phyloP scores from a whole-genome alignment of 2,888 invertebrate genomes.

The Gymnoscelis rufifasciata region DNA sequence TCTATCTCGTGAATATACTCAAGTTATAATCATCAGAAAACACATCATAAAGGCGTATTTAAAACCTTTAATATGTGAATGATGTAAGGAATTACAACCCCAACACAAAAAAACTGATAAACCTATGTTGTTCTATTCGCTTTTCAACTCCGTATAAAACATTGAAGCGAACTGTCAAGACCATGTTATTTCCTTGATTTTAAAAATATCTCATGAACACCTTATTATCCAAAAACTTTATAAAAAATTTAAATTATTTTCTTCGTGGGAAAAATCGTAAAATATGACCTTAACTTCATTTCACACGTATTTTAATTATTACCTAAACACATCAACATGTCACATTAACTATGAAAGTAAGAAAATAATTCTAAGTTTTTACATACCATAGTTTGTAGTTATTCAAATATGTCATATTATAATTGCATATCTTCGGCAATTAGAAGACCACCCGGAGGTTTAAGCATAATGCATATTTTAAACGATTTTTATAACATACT shows the following conservation, averaged over 20 bases:
- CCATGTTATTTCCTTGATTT: too few relatives aligned
- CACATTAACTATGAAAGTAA: conserved; percentile 5
- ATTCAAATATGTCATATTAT: conserved; percentile 34
- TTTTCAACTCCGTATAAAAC: too few relatives aligned
- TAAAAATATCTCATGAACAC: too few relatives aligned
- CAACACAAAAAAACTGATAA: too few relatives aligned
- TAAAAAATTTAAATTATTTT: conserved; percentile 5
- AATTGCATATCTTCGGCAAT: conserved; percentile 69
- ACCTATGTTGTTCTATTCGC: too few relatives aligned
- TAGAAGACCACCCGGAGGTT: conserved; percentile 64
- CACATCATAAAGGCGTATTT: too few relatives aligned
- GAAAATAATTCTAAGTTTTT: conserved; percentile 15
- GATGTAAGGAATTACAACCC: too few relatives aligned
- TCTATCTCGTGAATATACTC: too few relatives aligned
- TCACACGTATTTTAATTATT: conserved; percentile 1
- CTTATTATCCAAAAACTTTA: too few relatives aligned
- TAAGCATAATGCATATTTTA: conserved; percentile 45
- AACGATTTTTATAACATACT: conserved; percentile 36
- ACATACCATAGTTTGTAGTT: conserved; percentile 25
- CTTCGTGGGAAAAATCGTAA: conserved; percentile 21
- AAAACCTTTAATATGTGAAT: too few relatives aligned
- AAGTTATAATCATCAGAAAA: too few relatives aligned
- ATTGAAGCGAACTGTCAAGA: too few relatives aligned
- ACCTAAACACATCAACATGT: background rate
- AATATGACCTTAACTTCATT: conserved; percentile 8